A percentile compares a stretch with the other conserved stretches of the same genome.
phyloP scores from a whole-genome alignment of 1,140 invertebrate genomes.

The Pinna nobilis region DNA sequence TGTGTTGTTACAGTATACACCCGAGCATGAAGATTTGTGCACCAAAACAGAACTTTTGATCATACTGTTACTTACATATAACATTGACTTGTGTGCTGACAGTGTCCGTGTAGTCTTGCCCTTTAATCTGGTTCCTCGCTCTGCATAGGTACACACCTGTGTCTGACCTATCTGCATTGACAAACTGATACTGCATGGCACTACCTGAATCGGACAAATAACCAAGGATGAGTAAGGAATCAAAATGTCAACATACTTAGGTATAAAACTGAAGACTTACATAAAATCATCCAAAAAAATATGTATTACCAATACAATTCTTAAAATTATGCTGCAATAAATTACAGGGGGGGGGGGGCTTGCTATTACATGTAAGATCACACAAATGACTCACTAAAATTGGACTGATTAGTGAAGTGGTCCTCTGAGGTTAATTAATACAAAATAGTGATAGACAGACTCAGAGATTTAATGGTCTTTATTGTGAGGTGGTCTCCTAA shows the following conservation, averaged over 20 bases:
- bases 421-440: no score
- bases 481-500: background rate
- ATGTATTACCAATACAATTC: no score
- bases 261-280: background rate
- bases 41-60: background rate
- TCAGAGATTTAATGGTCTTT: background rate
- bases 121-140: slow-evolving; percentile 39
- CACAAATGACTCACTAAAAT: no score
- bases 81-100: slow-evolving; percentile 25
- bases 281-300: no score
- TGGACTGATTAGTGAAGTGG: no score
- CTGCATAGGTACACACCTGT: slow-evolving; percentile 45
- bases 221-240: background rate
- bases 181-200: slow-evolving; percentile 6
- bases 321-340: no score
- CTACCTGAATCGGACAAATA: slow-evolving; percentile 30
- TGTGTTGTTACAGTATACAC: background rate
- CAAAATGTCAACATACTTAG: background rate
- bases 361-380: no score
- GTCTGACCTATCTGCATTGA: slow-evolving; percentile 28
- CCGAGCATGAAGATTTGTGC: background rate
- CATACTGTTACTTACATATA: slow-evolving; percentile 34
- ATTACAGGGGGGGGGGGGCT: no score
- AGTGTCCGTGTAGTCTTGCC: slow-evolving; percentile 1
- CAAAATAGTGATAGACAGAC: no score